Conservation (phyloP, 2,113 vertebrate genomes). For the Setophaga kirtlandii region DNA sequence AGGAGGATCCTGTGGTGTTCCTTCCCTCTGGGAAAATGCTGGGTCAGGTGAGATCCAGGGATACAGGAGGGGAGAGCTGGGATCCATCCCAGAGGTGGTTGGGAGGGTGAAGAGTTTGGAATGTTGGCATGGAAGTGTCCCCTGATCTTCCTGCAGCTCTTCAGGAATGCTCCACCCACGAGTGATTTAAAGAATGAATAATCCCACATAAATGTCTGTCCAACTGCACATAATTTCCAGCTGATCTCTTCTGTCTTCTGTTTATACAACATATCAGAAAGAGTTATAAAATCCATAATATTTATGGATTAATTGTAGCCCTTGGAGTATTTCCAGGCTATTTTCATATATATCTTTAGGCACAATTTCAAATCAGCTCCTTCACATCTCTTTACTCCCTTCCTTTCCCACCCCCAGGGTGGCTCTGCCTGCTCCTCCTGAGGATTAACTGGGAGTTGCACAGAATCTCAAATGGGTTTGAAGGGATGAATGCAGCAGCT, state of each 20-base stretch:
- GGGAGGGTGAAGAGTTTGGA: not conserved
- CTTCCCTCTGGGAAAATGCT: not conserved
- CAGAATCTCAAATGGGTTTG: not conserved
- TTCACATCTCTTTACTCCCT: not conserved
- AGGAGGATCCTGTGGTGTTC: not conserved
- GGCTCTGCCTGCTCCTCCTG: not conserved
- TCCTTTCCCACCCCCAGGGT: not conserved
- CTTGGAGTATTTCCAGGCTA: conserved; percentile 46
- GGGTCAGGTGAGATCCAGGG: not conserved
- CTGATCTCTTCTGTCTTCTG: conserved; percentile 16
- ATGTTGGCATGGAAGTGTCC: not conserved
- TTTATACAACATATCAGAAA: not conserved
- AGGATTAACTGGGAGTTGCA: not conserved
- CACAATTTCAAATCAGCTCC: conserved; percentile 38
- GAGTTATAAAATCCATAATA: conserved; percentile 36
- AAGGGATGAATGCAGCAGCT: not conserved
- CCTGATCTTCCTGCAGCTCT: not conserved
- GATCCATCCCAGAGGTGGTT: not conserved
- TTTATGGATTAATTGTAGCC: conserved; percentile 58
- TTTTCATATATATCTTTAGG: conserved; percentile 27
- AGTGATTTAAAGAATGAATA: not conserved
- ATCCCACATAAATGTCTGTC: not conserved
- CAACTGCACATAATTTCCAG: not conserved
- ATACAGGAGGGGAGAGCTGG: not conserved
- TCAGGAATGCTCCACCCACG: not conserved